Evolutionary conservation across 1,140 invertebrate genomes (phyloP), one percentile per base, ranked within the genome.

Genomic region (Alviniconcha marisindica): DNA sequence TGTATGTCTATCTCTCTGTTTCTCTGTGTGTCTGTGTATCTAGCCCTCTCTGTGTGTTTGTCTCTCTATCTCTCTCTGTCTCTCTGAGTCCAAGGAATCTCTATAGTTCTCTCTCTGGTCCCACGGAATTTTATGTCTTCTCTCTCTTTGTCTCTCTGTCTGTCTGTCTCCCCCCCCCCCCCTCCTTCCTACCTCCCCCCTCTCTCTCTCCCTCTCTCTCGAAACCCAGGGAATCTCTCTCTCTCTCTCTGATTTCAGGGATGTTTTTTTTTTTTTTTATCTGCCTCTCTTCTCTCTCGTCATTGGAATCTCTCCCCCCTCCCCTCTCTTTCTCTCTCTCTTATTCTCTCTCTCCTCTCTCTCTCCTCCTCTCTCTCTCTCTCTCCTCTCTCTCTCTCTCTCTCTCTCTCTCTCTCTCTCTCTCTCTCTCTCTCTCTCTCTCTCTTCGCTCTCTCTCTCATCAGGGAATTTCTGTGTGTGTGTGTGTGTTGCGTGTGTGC

Each of bases 351-450:
- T 60, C n/a, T 60, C n/a, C 14, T n/a, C n/a, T n/a, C n/a, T n/a
- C n/a, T 10, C 48, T 51, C 48, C 48, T 51, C 48, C 48, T 51
- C 7, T 51, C 21, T 60, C 21, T 24, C 56, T 60, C 56, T 60
- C 21, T 60, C 21, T 60, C 56, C 4, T n/a, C 28, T n/a, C 28
- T 60, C 56, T 60, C 28, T 69, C 28, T 69, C 63, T 33, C n/a
- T 33, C n/a, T 33, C 28, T 69, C 28, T 69, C 63, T 36, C 28
- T 69, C 63, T 69, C 28, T 1, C 63, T 69, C 28, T 69, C 63
- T 69, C 1, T 69, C 63, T 69, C 28, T 69, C 31, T 36, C 28
- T 69, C 63, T 69, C 28, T 69, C 63, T 60, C 56, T 60, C 56
- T 60, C 56, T 60, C 56, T 51, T 21, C 48, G 7, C 48, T 60